Evolutionary conservation across 2,888 invertebrate species (phyloP).

Genomic region (Drosophila falleni): DNA sequence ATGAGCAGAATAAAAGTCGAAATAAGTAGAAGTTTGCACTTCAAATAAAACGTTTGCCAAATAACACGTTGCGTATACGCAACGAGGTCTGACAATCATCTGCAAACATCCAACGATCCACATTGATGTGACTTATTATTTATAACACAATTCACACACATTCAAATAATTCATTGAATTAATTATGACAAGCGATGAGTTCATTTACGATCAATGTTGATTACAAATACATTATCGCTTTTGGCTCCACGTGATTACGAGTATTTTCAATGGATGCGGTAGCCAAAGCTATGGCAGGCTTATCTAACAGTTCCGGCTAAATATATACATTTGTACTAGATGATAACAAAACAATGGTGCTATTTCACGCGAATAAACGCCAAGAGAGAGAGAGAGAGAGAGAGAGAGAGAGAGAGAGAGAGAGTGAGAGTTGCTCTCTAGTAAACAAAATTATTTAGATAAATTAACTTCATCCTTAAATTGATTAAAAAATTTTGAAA

Average conservation of each 20-base stretch:
- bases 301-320: slow-evolving; percentile 49
- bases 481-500: too few relatives aligned
- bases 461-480: too few relatives aligned
- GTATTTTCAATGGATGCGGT: slow-evolving; percentile 34
- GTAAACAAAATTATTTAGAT: background rate
- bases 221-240: slow-evolving; percentile 55
- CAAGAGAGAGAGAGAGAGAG: background rate
- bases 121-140: slow-evolving; percentile 34
- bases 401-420: too few relatives aligned
- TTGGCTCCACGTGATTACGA: slow-evolving; percentile 34
- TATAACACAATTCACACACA: slow-evolving; percentile 17
- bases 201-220: slow-evolving; percentile 70
- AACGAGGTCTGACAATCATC: slow-evolving; percentile 4
- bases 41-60: slow-evolving; percentile 5
- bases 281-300: slow-evolving; percentile 30
- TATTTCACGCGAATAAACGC: background rate
- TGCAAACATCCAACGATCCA: slow-evolving; percentile 7
- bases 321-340: background rate
- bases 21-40: slow-evolving; percentile 25
- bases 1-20: background rate
- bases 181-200: slow-evolving; percentile 79
- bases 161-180: slow-evolving; percentile 68
- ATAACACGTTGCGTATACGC: slow-evolving; percentile 21
- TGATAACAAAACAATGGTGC: slow-evolving; percentile 15
- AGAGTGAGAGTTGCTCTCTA: background rate